Evolutionary conservation across 2,113 vertebrate genomes (phyloP), one percentile per base, ranked within the genome.

Genomic region (Silurus asotus): DNA sequence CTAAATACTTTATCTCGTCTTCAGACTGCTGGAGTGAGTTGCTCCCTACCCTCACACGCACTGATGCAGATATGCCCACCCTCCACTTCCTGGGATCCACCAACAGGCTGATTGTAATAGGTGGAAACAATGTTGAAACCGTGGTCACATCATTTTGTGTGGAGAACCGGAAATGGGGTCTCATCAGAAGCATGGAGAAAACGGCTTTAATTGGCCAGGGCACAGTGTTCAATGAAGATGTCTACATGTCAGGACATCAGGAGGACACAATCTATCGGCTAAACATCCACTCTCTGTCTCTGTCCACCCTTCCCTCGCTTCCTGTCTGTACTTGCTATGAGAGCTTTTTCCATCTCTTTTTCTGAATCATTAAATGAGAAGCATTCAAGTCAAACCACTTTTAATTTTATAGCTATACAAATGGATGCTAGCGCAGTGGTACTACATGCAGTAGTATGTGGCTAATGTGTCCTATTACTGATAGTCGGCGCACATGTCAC

Each of bases 21-120:
- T 67, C 88, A 96, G 95, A 95, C 82, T 89, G 83, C 5, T 96
- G 95, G 95, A 89, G 82, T 81, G 95, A 96, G 84, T 87, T 95
- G 17, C 93, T 95, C 64, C 95, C 93, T 10, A 95, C 94, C 0
- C 93, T 96, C 8, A 94, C 94, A 74, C 92, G 93, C 88, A 88
- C 91, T 2, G 92, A 93, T 11, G 92, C 90, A 25, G 86, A 95
- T 62, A 90, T 96, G 25, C 94, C 94, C 45, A 91, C 89, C 67
- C 92, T 95, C 62, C 93, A 94, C 90, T 95, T 95, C 89, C 90
- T 96, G 88, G 94, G 95, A 25, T 92, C 93, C 67, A 89, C 91
- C 0, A 93, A 96, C 84, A 89, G 76, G 69, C 91, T 96, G 89
- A 77, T 93, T 56, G 92, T 96, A 84, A 93, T 96, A 83, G 95